These are phyloP conservation scores for Drosophila testacea DNA, from an alignment of 2,888 invertebrate species.

Conservation along the genomic window DNA sequence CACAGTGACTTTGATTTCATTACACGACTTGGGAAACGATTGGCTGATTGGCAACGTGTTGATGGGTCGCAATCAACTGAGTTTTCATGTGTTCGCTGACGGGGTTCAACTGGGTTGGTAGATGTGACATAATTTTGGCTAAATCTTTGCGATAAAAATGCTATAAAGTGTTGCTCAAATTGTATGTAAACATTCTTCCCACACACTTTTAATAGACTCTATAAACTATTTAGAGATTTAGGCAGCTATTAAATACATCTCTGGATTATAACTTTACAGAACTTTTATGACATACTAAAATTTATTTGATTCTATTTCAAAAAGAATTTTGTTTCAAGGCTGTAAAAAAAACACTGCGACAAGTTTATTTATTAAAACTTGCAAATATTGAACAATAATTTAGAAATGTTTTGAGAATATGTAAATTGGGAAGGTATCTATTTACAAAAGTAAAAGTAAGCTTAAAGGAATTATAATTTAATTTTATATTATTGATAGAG, in stretches of 20 bases:
- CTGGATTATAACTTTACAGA: constrained; percentile 5
- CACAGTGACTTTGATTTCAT: constrained; percentile 58
- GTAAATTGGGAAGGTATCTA: no score
- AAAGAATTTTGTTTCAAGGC: not conserved
- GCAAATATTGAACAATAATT: no score
- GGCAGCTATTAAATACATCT: constrained; percentile 7
- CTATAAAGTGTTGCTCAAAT: constrained; percentile 44
- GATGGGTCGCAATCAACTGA: constrained; percentile 68
- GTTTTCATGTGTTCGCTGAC: constrained; percentile 49
- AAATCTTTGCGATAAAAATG: constrained; percentile 35
- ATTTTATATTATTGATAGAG: no score
- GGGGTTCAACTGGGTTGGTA: constrained; percentile 7
- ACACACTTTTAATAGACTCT: constrained; percentile 22
- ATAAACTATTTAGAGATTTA: constrained; percentile 37
- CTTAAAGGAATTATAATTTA: no score
- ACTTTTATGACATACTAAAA: not conserved
- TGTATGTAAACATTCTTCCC: constrained; percentile 33
- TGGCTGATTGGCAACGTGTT: constrained; percentile 74
- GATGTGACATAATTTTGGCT: constrained; percentile 38
- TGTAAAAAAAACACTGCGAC: no score
- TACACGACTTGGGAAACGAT: constrained; percentile 23
- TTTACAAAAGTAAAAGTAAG: no score
- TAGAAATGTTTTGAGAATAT: no score
- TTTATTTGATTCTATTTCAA: constrained; percentile 15
- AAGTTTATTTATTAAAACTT: no score